A percentile compares a stretch with the other conserved stretches of the same genome.
Evolutionary conservation across 2,888 invertebrate species (phyloP).

Genomic region (Halocaridina rubra): DNA sequence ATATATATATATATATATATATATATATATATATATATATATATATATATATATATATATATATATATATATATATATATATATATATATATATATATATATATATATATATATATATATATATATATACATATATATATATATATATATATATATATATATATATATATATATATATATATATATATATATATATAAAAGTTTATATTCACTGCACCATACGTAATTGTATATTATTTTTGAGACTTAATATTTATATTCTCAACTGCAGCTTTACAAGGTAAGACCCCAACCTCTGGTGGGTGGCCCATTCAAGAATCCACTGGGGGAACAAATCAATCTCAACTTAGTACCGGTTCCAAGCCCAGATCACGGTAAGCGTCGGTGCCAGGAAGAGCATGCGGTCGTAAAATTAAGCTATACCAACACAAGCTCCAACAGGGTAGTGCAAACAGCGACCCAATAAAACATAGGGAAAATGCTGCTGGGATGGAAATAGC

Average conservation of each 20-base stretch:
- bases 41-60: constrained; percentile 1
- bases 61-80: constrained; percentile 19
- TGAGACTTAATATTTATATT: neutral
- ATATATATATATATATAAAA: constrained; percentile 19
- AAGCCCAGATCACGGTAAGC: too few species aligned
- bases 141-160: constrained; percentile 10
- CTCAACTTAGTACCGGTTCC: too few species aligned
- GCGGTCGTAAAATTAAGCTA: too few species aligned
- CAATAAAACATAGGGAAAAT: too few species aligned
- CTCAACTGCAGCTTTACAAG: neutral
- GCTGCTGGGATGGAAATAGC: too few species aligned
- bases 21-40: constrained; percentile 15
- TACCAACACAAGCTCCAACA: too few species aligned
- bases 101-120: constrained; percentile 27
- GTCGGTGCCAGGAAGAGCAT: too few species aligned
- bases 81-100: constrained; percentile 30
- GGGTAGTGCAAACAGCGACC: too few species aligned
- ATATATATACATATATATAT: neutral
- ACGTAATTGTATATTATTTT: neutral
- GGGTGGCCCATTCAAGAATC: too few species aligned
- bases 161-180: constrained; percentile 20
- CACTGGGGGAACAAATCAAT: too few species aligned
- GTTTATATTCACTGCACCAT: constrained; percentile 9
- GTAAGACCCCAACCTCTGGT: neutral
- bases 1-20: constrained; percentile 5